Conservation (phyloP, 2,797 vertebrate genomes). For the Neosalanx taihuensis region DNA sequence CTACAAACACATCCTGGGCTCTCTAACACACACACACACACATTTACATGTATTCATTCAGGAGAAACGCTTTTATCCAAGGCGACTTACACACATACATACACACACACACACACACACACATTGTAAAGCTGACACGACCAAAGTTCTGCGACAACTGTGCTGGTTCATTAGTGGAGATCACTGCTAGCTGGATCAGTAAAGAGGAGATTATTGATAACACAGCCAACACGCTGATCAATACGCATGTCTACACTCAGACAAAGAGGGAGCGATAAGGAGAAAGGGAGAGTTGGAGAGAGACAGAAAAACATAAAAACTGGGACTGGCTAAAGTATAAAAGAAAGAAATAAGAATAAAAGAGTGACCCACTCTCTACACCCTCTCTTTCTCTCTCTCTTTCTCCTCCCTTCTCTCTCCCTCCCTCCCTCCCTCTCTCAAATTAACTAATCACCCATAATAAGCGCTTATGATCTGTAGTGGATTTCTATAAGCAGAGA, state of each 20-base stretch:
- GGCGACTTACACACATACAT: slow-evolving; percentile 34
- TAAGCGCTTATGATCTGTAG: slow-evolving; percentile 93
- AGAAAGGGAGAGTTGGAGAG: slow-evolving; percentile 22
- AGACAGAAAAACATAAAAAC: slow-evolving; percentile 9
- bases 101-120: slow-evolving; percentile 7
- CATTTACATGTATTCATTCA: neutral
- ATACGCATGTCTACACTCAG: slow-evolving; percentile 50
- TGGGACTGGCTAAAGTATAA: slow-evolving; percentile 19
- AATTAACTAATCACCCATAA: slow-evolving; percentile 91
- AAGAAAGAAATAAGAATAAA: neutral
- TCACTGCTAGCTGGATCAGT: slow-evolving; percentile 54
- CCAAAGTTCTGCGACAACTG: slow-evolving; percentile 46
- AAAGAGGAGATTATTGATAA: slow-evolving; percentile 74
- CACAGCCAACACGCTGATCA: slow-evolving; percentile 58
- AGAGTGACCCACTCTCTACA: slow-evolving; percentile 49
- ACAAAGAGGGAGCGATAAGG: slow-evolving; percentile 32
- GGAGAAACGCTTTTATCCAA: too few species aligned
- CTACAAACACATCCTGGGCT: neutral
- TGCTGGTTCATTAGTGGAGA: slow-evolving; percentile 68
- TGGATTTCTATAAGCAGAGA: slow-evolving; percentile 84
- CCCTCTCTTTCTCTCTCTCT: slow-evolving; percentile 34
- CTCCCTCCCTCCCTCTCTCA: slow-evolving; percentile 55
- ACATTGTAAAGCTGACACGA: slow-evolving; percentile 25
- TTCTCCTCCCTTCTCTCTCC: neutral
- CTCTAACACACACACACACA: slow-evolving; percentile 32